Conservation (phyloP, 2,113 vertebrate genomes). For the Nannospalax galili region DNA sequence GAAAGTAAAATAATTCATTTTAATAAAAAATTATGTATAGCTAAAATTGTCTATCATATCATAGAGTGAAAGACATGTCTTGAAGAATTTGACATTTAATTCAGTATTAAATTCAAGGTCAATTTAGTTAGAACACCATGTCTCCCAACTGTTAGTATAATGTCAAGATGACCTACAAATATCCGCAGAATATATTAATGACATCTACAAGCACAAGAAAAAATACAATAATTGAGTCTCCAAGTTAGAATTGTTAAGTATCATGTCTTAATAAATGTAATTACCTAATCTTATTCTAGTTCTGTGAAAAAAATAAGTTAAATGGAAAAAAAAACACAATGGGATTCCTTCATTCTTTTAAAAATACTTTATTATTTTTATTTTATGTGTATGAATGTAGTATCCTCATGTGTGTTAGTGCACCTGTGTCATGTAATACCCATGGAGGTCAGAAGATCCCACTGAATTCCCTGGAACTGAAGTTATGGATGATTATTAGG, state of each 20-base stretch:
- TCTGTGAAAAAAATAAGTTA: background rate
- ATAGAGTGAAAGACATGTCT: background rate
- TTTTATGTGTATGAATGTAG: too few species aligned
- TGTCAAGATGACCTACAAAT: background rate
- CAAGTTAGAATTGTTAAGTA: background rate
- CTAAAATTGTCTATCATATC: background rate
- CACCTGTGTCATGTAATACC: too few species aligned
- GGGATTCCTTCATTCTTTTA: too few species aligned
- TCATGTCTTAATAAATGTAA: background rate
- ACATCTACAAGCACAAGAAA: background rate
- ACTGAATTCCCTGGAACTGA: too few species aligned
- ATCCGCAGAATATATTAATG: too few species aligned
- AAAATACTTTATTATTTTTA: too few species aligned
- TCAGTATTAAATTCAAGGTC: background rate
- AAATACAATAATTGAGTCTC: background rate
- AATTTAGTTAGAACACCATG: background rate
- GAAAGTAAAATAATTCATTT: background rate
- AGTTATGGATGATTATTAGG: too few species aligned
- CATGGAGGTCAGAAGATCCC: too few species aligned
- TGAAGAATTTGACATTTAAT: background rate
- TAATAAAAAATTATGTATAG: background rate
- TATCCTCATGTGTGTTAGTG: too few species aligned
- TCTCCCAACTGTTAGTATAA: background rate
- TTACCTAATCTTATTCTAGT: background rate
- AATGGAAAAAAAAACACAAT: background rate